Base-by-base conservation (phyloP, 2,888 invertebrate species). In the Drosophila subquinaria region DNA sequence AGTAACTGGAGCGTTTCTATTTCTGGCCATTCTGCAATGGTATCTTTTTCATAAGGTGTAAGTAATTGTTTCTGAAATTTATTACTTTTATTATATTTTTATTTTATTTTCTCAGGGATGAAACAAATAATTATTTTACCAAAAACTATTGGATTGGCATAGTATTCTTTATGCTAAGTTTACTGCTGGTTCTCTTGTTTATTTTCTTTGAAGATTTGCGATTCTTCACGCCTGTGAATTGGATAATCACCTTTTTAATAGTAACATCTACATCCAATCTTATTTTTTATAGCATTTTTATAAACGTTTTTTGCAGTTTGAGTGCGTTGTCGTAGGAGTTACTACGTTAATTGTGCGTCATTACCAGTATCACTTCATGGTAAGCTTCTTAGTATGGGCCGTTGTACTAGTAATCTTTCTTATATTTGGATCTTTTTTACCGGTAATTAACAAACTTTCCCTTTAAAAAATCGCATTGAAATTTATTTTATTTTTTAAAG, bases 191-290 rank as follows among this genome's bases (percentile, higher is more conserved):
- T 0, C 23, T 72, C 0, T 0, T 81, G 15, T 84, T 83, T 47
- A 66, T 86, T 10, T 84, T 83, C 38, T 69, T 79, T 33, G 84
- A 84, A 15, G 48, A 42, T n/a, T 11, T 84, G 20, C 83, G 87
- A 2, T 83, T 81, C 13, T 15, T 57, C 4, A 38, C 11, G 3
- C 76, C 69, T 4, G 0, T 73, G 0, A 84, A 83, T 56, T 84
- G 81, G 79, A 17, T 83, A n/a, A 9, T 79, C 15, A 67, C 75
- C 0, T 27, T 84, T 4, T 1, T 77, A 17, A 77, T 71, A 45
- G 84, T 84, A 65, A 68, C 73, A 4, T 33, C 8, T 5, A 30
- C 2, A 30, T 8, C 6, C 8, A 1, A 8, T 8, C 8, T 30
- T 30, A 15, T n/a, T 9, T 11, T n/a, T 4, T 9, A 3, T 11